Evolutionary conservation across 1,140 invertebrate species (phyloP), one percentile per base, ranked within the genome.

Genomic region (Colletes gigas): DNA sequence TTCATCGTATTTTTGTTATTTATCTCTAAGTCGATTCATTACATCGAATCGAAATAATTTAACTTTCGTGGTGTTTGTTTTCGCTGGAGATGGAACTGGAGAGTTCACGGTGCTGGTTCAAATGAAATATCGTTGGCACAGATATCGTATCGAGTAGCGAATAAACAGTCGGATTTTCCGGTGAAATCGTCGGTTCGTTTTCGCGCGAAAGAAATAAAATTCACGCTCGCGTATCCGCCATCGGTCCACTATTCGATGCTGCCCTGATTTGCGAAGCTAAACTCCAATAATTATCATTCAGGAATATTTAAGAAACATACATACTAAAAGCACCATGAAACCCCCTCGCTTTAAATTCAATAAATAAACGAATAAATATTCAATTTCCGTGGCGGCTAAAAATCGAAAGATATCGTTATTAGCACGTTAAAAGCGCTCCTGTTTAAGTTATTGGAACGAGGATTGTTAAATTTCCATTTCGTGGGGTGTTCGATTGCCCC

Each of bases 91-190:
- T 12, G 7, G 17, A 12, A 74, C 15, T 7, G 5, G 19, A 30
- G 19, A 41, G 19, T 14, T 21, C 3, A 12, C 9, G 60, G 14
- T 9, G 3, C 41, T 10, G 0, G n/a, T 7, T 57, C 41, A 5
- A 30, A 60, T 59, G 55, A 60, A 71, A 71, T 47, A 70, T 41
- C 30, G 39, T 21, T 17, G 21, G 17, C 15, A 41, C 44, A n/a
- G 5, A 0, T 72, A 57, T 71, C 14, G 30, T 9, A 44, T 57
- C 30, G n/a, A 15, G 17, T 4, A 6, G 14, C 54, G 39, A 44
- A 19, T 57, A 44, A 71, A 71, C 39, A 59, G 19, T 9, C 12
- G 66, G 54, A 71, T 71, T 59, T 71, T 71, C 15, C 54, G n/a
- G 41, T 44, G 4, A 60, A 72, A 60, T 72, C 19, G 69, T 14